Base-by-base conservation (phyloP, 2,113 vertebrate species). In the Pomatorhinus ruficollis region DNA sequence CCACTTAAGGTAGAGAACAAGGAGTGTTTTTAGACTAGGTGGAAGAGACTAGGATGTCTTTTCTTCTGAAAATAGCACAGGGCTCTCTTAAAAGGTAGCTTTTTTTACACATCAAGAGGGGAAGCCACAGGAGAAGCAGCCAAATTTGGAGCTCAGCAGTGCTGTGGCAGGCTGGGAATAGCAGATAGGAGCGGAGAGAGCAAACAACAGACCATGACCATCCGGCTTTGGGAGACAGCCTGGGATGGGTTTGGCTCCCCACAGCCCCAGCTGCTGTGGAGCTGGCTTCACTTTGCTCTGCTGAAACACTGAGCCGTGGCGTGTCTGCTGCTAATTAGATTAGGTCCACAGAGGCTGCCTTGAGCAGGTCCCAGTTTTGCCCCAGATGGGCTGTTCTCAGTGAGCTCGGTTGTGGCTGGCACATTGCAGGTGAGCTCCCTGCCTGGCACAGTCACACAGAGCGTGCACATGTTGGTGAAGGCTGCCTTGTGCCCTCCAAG, bases 211-310 rank as follows among this genome's bases (percentile, higher is more conserved):
- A 59, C 39, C 7, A 2, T 72, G 44, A 69, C 28, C n/a, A 66
- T 72, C 61, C 5, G 0, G 21, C 54, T 64, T 44, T n/a, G 63
- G 44, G 78, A 82, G 31, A 42, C 71, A 71, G 84, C 61, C 57
- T 25, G 18, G 66, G 63, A 30, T 25, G 39, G 50, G 50, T 76
- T 74, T 91, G 78, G 75, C 63, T 80, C 61, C 30, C 45, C 54
- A 61, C 44, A 68, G 5, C 35, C 59, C 47, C 76, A 95, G 93
- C 91, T 90, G 93, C 91, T 76, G 37, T 13, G 37, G 61, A 91
- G 37, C 78, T 85, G 93, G 74, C 66, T 95, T 79, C 10, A 4
- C 54, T 94, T 65, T 47, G 37, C 40, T 49, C 60, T 7, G 2
- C 24, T 30, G 45, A 76, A 74, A 44, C 9, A 4, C 65, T 1